Evolutionary conservation across 2,888 invertebrate species (phyloP).

Genomic region (Habroteleia sp.): DNA sequence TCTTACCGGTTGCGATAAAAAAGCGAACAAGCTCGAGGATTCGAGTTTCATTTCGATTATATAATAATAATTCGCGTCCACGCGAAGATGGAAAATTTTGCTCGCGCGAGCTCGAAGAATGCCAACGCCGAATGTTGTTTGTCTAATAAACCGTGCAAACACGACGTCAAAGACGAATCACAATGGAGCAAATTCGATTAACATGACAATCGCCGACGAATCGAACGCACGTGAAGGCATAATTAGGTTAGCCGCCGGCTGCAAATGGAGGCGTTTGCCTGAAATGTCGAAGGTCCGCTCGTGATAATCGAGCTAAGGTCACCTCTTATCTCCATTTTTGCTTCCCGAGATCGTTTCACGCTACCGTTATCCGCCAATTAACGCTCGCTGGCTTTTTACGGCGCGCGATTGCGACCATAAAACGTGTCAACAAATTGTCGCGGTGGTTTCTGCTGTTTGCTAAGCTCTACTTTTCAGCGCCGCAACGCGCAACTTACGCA

Average conservation of each 20-base stretch:
- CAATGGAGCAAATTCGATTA: slow-evolving; percentile 4
- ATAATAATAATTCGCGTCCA: too few species aligned
- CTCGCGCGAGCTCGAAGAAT: too few species aligned
- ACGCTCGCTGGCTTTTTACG: slow-evolving; percentile 37
- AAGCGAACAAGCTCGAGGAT: too few species aligned
- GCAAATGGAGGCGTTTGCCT: slow-evolving; percentile 21
- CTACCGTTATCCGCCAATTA: slow-evolving; percentile 27
- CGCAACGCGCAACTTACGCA: too few species aligned
- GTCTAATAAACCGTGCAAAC: too few species aligned
- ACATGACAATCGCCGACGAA: slow-evolving; percentile 19
- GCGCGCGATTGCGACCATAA: slow-evolving; percentile 23
- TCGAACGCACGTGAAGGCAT: slow-evolving; percentile 23
- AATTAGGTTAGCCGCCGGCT: slow-evolving; percentile 28
- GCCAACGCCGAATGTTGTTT: too few species aligned
- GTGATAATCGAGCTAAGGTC: slow-evolving; percentile 48
- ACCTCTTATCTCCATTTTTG: slow-evolving; percentile 43
- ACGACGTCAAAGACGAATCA: not conserved
- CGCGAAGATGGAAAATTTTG: too few species aligned
- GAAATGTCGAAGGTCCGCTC: slow-evolving; percentile 47
- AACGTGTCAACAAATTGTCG: too few species aligned
- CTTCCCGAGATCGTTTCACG: slow-evolving; percentile 16
- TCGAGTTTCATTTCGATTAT: too few species aligned
- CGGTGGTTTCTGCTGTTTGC: too few species aligned
- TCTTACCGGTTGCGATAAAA: too few species aligned
- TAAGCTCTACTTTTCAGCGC: too few species aligned